Evolutionary conservation across 2,113 vertebrate genomes (phyloP).

Genomic region (Chascanopsetta lugubris): DNA sequence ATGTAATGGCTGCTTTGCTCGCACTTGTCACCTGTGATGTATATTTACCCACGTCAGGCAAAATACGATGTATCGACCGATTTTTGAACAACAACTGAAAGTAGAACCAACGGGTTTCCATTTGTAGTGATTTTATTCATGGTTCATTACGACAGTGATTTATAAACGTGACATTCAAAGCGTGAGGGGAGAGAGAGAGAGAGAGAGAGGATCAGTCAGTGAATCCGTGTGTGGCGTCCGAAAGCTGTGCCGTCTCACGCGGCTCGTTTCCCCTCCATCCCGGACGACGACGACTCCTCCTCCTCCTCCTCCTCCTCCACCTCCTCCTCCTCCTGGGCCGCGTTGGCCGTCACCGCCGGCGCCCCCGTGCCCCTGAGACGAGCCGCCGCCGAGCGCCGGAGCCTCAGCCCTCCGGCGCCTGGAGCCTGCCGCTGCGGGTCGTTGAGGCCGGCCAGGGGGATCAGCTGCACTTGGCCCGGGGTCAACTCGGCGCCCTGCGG

Average conservation of each 20-base stretch:
- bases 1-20: not conserved
- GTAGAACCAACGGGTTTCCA: not conserved
- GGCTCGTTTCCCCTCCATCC: constrained; percentile 45
- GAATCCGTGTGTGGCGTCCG: not conserved
- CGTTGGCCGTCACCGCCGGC: constrained; percentile 18
- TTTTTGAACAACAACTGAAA: constrained; percentile 10
- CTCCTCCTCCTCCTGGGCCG: constrained; percentile 41
- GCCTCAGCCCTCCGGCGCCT: constrained; percentile 35
- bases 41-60: not conserved
- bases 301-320: constrained; percentile 55
- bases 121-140: constrained; percentile 47
- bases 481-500: constrained; percentile 43
- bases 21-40: not conserved
- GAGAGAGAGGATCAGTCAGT: not conserved
- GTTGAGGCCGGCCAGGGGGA: constrained; percentile 47
- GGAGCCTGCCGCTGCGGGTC: constrained; percentile 39
- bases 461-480: constrained; percentile 60
- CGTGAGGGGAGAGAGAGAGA: not conserved
- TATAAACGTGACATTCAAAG: constrained; percentile 5
- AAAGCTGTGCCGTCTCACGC: constrained; percentile 24
- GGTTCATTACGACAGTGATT: constrained; percentile 37
- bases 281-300: constrained; percentile 66
- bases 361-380: constrained; percentile 44
- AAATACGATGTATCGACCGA: not conserved
- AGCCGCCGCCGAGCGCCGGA: constrained; percentile 59